Percentiles rank a stretch among this genome's conserved stretches.
Conservation (phyloP, 2,888 invertebrate species). For the Drosophila rubida region DNA sequence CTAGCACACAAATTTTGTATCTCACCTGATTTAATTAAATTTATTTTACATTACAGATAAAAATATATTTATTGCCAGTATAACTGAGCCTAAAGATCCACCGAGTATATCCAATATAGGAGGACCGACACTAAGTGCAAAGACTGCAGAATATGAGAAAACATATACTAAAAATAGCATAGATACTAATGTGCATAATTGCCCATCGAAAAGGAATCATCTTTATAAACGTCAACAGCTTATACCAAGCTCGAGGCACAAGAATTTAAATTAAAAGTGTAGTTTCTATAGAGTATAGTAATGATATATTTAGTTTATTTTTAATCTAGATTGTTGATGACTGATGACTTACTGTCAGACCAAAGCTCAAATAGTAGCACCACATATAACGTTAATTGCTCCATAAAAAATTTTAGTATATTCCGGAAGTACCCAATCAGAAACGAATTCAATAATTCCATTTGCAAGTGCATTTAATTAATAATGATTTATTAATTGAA, state of each 20-base stretch:
- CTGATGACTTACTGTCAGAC: too few species aligned
- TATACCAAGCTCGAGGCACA: slow-evolving; percentile 46
- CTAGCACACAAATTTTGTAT: neutral
- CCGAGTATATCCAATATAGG: slow-evolving; percentile 89
- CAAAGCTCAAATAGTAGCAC: too few species aligned
- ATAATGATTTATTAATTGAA: too few species aligned
- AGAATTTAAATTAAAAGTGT: neutral
- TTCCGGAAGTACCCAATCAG: too few species aligned
- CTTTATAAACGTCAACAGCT: slow-evolving; percentile 57
- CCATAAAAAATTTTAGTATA: too few species aligned
- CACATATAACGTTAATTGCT: too few species aligned
- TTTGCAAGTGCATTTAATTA: too few species aligned
- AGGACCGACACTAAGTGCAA: slow-evolving; percentile 88
- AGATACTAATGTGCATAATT: slow-evolving; percentile 13
- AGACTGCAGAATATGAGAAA: slow-evolving; percentile 89
- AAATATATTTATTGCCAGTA: slow-evolving; percentile 6
- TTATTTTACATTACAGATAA: slow-evolving; percentile 9
- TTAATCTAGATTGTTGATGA: too few species aligned
- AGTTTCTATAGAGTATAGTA: neutral
- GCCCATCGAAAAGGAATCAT: slow-evolving; percentile 8
- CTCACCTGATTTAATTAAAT: slow-evolving; percentile 8
- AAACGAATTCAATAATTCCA: too few species aligned
- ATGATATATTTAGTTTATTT: too few species aligned
- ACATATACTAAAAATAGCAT: slow-evolving; percentile 3
- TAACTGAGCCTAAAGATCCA: slow-evolving; percentile 84